Evolutionary conservation across 2,797 vertebrate species (phyloP).

Genomic region (Typhlichthys eigenmanni): DNA sequence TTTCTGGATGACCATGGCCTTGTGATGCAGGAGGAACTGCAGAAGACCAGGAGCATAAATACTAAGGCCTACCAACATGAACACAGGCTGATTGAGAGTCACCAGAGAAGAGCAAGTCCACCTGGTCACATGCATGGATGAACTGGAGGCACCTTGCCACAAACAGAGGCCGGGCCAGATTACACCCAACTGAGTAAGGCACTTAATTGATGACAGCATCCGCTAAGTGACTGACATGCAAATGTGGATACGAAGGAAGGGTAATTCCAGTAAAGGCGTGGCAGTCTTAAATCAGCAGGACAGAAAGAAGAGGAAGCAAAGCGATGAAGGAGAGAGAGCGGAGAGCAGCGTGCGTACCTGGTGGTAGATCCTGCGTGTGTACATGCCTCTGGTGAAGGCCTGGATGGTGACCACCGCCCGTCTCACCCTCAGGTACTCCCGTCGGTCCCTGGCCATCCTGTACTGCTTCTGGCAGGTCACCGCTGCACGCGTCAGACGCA

Average conservation of each 20-base stretch:
- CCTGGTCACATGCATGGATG: slow-evolving; percentile 17
- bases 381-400: slow-evolving; percentile 86
- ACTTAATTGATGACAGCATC: too few relatives aligned
- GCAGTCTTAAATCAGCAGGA: too few relatives aligned
- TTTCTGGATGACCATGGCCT: slow-evolving; percentile 89
- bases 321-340: too few relatives aligned
- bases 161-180: neutral
- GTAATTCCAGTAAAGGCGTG: too few relatives aligned
- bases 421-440: slow-evolving; percentile 70
- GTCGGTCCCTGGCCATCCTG: slow-evolving; percentile 82
- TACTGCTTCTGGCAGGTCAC: slow-evolving; percentile 87
- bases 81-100: neutral
- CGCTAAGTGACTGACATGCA: too few relatives aligned
- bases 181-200: too few relatives aligned
- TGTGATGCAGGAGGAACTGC: slow-evolving; percentile 89
- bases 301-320: neutral
- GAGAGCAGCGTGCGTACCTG: slow-evolving; percentile 73
- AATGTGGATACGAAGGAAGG: too few relatives aligned
- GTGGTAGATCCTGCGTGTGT: slow-evolving; percentile 81
- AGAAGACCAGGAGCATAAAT: rapidly evolving
- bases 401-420: slow-evolving; percentile 83
- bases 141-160: slow-evolving; percentile 15
- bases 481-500: slow-evolving; percentile 82
- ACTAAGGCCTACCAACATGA: neutral
- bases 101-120: neutral